Evolutionary conservation across 1,140 invertebrate species (phyloP).

Genomic region (Diorhabda elongata): DNA sequence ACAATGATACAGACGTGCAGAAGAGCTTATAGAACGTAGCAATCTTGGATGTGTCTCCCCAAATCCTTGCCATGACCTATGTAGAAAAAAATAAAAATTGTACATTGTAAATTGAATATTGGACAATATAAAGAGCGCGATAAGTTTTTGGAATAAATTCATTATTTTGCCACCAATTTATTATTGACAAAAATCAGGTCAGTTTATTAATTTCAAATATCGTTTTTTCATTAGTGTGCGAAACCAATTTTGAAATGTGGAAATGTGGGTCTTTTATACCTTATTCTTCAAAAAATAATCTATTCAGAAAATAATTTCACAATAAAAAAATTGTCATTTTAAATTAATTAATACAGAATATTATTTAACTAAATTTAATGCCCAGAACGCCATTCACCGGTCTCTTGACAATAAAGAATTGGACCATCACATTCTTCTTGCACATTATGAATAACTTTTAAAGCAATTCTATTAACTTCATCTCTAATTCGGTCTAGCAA

Average conservation of each 20-base stretch:
- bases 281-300: too few relatives aligned
- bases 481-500: neutral
- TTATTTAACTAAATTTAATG: neutral
- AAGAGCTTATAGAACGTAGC: conserved; percentile 47
- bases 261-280: too few relatives aligned
- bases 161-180: too few relatives aligned
- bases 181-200: too few relatives aligned
- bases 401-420: neutral
- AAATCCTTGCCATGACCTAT: conserved; percentile 65
- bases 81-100: conserved; percentile 38
- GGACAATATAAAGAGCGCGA: too few relatives aligned
- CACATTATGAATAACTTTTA: neutral
- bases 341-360: neutral
- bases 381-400: neutral
- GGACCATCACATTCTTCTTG: neutral
- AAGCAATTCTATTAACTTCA: neutral
- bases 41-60: conserved; percentile 57
- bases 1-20: conserved; percentile 61
- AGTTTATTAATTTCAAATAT: too few relatives aligned
- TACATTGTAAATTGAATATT: neutral
- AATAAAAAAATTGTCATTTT: too few relatives aligned
- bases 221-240: too few relatives aligned
- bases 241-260: too few relatives aligned
- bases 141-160: too few relatives aligned
- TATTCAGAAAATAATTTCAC: too few relatives aligned